These are phyloP conservation scores for Drosophila lutescens DNA, from an alignment of 2,888 invertebrate genomes.

Conservation along the genomic window DNA sequence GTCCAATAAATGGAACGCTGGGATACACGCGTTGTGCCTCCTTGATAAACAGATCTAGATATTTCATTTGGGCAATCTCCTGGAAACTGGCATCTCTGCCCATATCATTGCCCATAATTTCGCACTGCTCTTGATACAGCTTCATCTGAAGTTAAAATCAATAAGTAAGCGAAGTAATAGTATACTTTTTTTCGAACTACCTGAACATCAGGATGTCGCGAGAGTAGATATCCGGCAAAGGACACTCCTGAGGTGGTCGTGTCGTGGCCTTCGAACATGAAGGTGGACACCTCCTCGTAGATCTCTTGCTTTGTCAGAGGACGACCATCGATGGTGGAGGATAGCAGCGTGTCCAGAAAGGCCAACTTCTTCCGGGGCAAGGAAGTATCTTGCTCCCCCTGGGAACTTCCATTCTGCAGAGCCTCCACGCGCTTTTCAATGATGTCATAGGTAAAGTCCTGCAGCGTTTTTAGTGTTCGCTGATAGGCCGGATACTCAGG, in stretches of 20 bases:
- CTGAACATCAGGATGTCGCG: conserved; percentile 85
- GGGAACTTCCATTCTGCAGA: not conserved
- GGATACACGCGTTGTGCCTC: conserved; percentile 81
- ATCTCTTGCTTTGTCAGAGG: conserved; percentile 75
- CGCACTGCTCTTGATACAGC: conserved; percentile 85
- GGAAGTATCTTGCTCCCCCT: conserved; percentile 35
- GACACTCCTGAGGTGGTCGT: conserved; percentile 86
- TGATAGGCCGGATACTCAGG: conserved; percentile 85
- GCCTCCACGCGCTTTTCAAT: conserved; percentile 75
- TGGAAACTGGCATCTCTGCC: conserved; percentile 74
- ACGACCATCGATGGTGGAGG: conserved; percentile 72
- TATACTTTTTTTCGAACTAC: conserved; percentile 71
- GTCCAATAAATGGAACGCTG: conserved; percentile 80
- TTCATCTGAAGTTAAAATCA: conserved; percentile 82
- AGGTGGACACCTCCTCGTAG: conserved; percentile 83
- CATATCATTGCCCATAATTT: conserved; percentile 83
- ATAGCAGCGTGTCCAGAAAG: conserved; percentile 81
- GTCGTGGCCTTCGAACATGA: conserved; percentile 85
- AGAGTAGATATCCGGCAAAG: conserved; percentile 85
- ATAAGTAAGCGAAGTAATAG: not conserved
- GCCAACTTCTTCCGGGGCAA: conserved; percentile 69
- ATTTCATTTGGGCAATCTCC: conserved; percentile 81
- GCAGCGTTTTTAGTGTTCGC: conserved; percentile 81
- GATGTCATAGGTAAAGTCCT: conserved; percentile 81
- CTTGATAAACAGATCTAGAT: conserved; percentile 81